Conservation (phyloP, 2,797 vertebrate genomes). For the Hemibagrus guttatus region DNA sequence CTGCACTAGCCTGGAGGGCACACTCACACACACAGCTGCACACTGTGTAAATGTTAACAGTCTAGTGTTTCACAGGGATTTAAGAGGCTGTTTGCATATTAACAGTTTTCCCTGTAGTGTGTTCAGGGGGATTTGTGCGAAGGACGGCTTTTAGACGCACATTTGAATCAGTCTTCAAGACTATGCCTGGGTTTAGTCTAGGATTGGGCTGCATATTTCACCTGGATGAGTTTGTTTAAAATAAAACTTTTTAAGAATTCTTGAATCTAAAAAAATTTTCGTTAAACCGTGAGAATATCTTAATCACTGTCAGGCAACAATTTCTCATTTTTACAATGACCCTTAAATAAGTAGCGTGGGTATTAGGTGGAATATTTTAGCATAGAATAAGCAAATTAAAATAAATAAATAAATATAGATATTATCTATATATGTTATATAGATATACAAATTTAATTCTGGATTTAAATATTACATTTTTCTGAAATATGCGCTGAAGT, state of each 20-base stretch:
- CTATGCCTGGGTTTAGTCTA: background rate
- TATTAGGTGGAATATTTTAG: background rate
- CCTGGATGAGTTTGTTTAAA: background rate
- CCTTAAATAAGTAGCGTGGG: background rate
- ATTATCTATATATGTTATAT: too few species aligned
- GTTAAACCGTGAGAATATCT: background rate
- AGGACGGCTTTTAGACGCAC: background rate
- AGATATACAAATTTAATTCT: background rate
- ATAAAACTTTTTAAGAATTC: background rate
- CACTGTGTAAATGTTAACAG: slow-evolving; percentile 50
- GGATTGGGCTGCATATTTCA: background rate
- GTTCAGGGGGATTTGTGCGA: slow-evolving; percentile 21
- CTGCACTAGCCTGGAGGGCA: slow-evolving; percentile 19
- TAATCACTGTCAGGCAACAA: background rate
- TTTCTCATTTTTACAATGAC: background rate
- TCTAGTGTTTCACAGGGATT: slow-evolving; percentile 51
- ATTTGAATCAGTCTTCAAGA: background rate
- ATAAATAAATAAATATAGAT: background rate
- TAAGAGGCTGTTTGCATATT: slow-evolving; percentile 52
- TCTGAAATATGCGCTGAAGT: background rate
- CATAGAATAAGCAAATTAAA: background rate
- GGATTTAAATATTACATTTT: background rate
- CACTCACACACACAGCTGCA: slow-evolving; percentile 49
- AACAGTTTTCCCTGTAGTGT: slow-evolving; percentile 26
- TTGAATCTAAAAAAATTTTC: background rate